Evolutionary conservation across 1,140 invertebrate genomes (phyloP), one percentile per base, ranked within the genome.

Genomic region (Atta texana): DNA sequence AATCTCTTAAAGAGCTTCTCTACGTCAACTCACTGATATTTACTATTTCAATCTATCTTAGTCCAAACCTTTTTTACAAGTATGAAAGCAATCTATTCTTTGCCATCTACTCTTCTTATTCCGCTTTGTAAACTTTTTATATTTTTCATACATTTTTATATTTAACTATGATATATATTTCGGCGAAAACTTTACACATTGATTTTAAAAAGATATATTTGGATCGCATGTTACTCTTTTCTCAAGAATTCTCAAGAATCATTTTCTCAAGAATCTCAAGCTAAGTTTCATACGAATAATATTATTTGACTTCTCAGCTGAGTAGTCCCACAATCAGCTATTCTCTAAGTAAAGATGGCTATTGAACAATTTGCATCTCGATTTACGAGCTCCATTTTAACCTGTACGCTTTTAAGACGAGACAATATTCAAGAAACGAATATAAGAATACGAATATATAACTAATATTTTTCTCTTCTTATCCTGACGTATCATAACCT

Each of bases 81-180:
- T 24, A 49, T 51, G 39, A 69, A 69, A 69, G 12, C 39, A 51
- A 69, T 69, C 39, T 16, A 68, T 69, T 51, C 39, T 69, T 69
- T 51, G 14, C 39, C 21, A 69, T 14, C 39, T 49, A 12, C 12
- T 39, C n/a, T 24, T 69, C 39, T 69, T 69, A 69, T 51, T 21
- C 7, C n/a, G 34, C 10, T 66, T 39, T 66, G 18, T 8, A 57
- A n/a, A 57, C n/a, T 49, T 51, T 63, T 69, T 28, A 49, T 39
- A 39, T 39, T 66, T 39, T 66, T 68, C 34, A 39, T 44, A 44
- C 39, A 44, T 66, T 68, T 39, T 24, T 68, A 49, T 49, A 49
- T 68, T 49, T 16, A 69, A 69, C 66, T 69, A 44, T 44, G 1
- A 44, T 10, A 44, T 44, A 24, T 16, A 69, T 69, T 51, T 49